phyloP scores from a whole-genome alignment of 2,113 vertebrate species.

The cat (Felis catus) region F.catus_Fca126_mat1.0 CM031419.1:45110501-45111000 shows the following conservation, averaged over 20 bases:
- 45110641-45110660: too few species aligned
- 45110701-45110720: not conserved
- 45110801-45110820: not conserved
- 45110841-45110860: not conserved
- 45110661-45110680: not conserved
- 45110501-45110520: not conserved
- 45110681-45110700: accelerated
- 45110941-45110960: not conserved
- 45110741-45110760: not conserved
- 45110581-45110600: too few species aligned
- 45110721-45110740: not conserved
- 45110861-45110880: not conserved
- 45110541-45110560: too few species aligned
- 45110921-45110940: not conserved
- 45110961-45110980: not conserved
- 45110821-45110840: not conserved
- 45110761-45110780: not conserved
- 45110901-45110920: not conserved
- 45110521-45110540: too few species aligned
- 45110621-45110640: not conserved
- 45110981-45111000: not conserved
- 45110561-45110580: too few species aligned
- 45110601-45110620: too few species aligned
- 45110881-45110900: too few species aligned
- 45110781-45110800: not conserved